A percentile compares a stretch with the other conserved stretches of the same genome.
Conservation (phyloP, 2,113 vertebrate species). For the Salvelinus fontinalis region DNA sequence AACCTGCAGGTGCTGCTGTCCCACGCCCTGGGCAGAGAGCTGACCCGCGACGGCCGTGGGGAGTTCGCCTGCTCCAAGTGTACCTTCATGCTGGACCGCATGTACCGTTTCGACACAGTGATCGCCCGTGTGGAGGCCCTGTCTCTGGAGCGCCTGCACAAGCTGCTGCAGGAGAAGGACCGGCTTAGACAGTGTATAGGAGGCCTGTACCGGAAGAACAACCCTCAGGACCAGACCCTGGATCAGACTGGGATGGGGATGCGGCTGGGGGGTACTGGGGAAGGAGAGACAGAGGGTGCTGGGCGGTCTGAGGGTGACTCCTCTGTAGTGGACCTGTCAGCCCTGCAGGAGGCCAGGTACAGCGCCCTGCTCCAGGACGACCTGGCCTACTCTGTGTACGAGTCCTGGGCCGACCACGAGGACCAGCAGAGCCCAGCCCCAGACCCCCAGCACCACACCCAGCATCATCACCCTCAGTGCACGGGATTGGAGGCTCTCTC, state of each 20-base stretch:
- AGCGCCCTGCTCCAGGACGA: slow-evolving; percentile 86
- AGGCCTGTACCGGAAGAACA: slow-evolving; percentile 84
- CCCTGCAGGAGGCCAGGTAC: slow-evolving; percentile 77
- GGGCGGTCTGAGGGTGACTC: slow-evolving; percentile 44
- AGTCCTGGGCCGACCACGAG: slow-evolving; percentile 88
- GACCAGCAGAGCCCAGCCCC: slow-evolving; percentile 58
- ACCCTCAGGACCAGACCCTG: slow-evolving; percentile 55
- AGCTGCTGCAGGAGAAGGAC: slow-evolving; percentile 89
- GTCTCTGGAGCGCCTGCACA: slow-evolving; percentile 90
- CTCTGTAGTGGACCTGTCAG: slow-evolving; percentile 73
- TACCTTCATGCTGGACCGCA: slow-evolving; percentile 93
- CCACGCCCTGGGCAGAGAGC: slow-evolving; percentile 86
- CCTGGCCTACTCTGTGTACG: slow-evolving; percentile 85
- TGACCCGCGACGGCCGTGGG: slow-evolving; percentile 85
- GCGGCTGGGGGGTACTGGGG: not conserved
- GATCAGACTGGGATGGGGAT: slow-evolving; percentile 8
- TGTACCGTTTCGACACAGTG: slow-evolving; percentile 95
- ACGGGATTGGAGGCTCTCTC: slow-evolving; percentile 52
- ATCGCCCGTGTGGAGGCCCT: slow-evolving; percentile 94
- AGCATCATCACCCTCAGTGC: slow-evolving; percentile 71
- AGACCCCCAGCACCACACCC: slow-evolving; percentile 64
- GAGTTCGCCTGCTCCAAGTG: slow-evolving; percentile 98
- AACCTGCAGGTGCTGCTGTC: slow-evolving; percentile 93
- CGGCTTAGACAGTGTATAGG: slow-evolving; percentile 87
- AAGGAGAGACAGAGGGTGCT: slow-evolving; percentile 20